A percentile compares a stretch with the other conserved stretches of the same genome.
Conservation (phyloP, 1,140 invertebrate genomes). For the Drosophila bipectinata region DNA sequence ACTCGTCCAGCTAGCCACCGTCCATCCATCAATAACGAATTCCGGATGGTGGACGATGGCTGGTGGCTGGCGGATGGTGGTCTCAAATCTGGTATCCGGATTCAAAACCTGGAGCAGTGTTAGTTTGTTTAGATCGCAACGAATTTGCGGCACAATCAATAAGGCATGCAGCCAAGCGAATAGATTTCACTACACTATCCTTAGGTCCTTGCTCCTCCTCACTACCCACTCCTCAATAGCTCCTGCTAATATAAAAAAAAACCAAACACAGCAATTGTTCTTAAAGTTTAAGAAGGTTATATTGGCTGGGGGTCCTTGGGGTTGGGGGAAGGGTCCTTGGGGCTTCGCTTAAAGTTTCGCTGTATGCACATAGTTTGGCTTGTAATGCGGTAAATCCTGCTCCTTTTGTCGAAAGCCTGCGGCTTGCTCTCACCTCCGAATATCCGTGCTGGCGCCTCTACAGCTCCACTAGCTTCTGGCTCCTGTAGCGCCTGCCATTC, state of each 20-base stretch:
- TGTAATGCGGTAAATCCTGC: slow-evolving; percentile 55
- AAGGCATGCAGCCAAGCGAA: slow-evolving; percentile 33
- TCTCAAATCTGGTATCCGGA: neutral
- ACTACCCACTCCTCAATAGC: neutral
- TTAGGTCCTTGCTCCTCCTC: neutral
- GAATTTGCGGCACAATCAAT: slow-evolving; percentile 65
- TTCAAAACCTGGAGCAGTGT: neutral
- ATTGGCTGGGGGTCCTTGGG: slow-evolving; percentile 11
- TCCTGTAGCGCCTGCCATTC: slow-evolving; percentile 1
- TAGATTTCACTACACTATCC: slow-evolving; percentile 3
- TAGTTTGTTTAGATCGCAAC: slow-evolving; percentile 48
- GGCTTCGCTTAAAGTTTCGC: slow-evolving; percentile 37
- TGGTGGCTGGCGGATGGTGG: slow-evolving; percentile 3
- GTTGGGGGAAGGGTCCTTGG: neutral
- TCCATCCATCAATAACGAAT: slow-evolving; percentile 62
- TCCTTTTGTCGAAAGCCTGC: slow-evolving; percentile 30
- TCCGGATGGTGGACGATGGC: slow-evolving; percentile 6
- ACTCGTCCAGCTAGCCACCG: slow-evolving; percentile 29
- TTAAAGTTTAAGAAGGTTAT: slow-evolving; percentile 27
- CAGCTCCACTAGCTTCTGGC: slow-evolving; percentile 6
- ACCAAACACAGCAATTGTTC: neutral
- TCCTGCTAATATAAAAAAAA: neutral
- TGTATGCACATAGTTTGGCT: slow-evolving; percentile 51
- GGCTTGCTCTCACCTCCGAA: slow-evolving; percentile 56
- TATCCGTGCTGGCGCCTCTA: slow-evolving; percentile 6